A percentile compares a stretch with the other conserved stretches of the same genome.
phyloP scores from a whole-genome alignment of 2,888 invertebrate genomes.

The Eurytoma californica region DNA sequence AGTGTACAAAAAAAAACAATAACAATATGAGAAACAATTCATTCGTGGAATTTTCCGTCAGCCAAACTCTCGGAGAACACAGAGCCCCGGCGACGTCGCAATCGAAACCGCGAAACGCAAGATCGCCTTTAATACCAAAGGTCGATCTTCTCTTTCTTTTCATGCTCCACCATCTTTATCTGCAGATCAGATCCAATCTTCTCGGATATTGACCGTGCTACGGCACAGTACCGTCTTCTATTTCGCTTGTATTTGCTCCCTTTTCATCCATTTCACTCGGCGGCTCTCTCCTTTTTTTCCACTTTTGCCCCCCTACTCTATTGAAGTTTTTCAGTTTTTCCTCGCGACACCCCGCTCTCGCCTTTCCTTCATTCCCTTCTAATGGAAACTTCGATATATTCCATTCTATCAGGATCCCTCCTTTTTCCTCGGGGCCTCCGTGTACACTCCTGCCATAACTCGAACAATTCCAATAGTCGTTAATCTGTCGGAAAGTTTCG shows the following conservation, averaged over 20 bases:
- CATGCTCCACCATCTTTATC: slow-evolving; percentile 49
- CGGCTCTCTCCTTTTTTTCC: slow-evolving; percentile 16
- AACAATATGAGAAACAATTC: too few relatives aligned
- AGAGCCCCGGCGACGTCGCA: neutral
- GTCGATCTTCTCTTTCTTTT: neutral
- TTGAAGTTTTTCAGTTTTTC: slow-evolving; percentile 25
- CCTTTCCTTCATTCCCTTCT: slow-evolving; percentile 3
- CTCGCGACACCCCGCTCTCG: slow-evolving; percentile 7
- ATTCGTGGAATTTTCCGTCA: too few relatives aligned
- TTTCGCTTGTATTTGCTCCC: slow-evolving; percentile 28
- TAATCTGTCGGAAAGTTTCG: slow-evolving; percentile 70
- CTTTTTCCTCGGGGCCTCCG: slow-evolving; percentile 22
- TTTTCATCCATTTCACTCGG: slow-evolving; percentile 22
- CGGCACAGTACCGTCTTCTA: slow-evolving; percentile 54
- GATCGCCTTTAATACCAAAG: slow-evolving; percentile 4
- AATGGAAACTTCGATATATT: slow-evolving; percentile 38
- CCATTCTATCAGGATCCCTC: slow-evolving; percentile 42
- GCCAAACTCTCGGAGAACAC: too few relatives aligned
- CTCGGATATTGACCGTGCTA: slow-evolving; percentile 62
- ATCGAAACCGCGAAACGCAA: slow-evolving; percentile 1
- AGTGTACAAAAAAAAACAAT: too few relatives aligned
- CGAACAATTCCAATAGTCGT: slow-evolving; percentile 72
- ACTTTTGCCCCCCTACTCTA: neutral
- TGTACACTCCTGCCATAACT: slow-evolving; percentile 61
- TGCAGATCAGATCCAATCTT: slow-evolving; percentile 63